Evolutionary conservation across 2,888 invertebrate genomes (phyloP).

Genomic region (Aporophyla nigra): DNA sequence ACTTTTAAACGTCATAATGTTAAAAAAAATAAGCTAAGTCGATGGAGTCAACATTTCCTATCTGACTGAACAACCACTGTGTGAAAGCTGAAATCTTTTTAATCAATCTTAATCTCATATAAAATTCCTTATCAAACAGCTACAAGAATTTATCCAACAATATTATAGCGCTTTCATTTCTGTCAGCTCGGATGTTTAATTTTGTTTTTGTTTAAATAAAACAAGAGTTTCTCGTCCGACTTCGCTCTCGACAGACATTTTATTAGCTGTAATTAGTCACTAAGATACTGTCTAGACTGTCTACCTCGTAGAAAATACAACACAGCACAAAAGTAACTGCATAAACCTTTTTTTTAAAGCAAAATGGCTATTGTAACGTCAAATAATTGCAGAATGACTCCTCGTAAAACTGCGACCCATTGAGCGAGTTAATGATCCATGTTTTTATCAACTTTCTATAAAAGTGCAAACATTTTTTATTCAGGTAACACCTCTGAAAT

Average conservation of each 20-base stretch:
- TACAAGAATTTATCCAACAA: slow-evolving; percentile 16
- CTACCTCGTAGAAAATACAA: slow-evolving; percentile 19
- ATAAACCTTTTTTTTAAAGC: neutral
- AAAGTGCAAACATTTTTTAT: slow-evolving; percentile 16
- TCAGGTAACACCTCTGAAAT: slow-evolving; percentile 19
- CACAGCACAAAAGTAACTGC: neutral
- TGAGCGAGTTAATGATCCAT: slow-evolving; percentile 19
- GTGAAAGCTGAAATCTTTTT: neutral
- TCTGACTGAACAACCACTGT: too few relatives aligned
- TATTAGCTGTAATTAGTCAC: slow-evolving; percentile 46
- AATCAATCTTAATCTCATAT: neutral
- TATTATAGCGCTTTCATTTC: slow-evolving; percentile 22
- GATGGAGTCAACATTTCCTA: too few relatives aligned
- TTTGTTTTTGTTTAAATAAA: slow-evolving; percentile 54
- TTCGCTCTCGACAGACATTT: slow-evolving; percentile 38
- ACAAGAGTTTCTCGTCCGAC: slow-evolving; percentile 28
- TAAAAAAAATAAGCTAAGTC: too few relatives aligned
- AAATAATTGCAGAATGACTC: slow-evolving; percentile 16
- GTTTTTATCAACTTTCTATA: slow-evolving; percentile 24
- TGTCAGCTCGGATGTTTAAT: slow-evolving; percentile 38
- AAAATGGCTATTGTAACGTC: slow-evolving; percentile 4
- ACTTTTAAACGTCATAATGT: too few relatives aligned
- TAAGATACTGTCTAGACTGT: slow-evolving; percentile 45
- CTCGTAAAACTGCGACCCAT: slow-evolving; percentile 9
- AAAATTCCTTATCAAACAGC: slow-evolving; percentile 14